Evolutionary conservation across 2,113 vertebrate species (phyloP).

Genomic region (Rattus rattus): DNA sequence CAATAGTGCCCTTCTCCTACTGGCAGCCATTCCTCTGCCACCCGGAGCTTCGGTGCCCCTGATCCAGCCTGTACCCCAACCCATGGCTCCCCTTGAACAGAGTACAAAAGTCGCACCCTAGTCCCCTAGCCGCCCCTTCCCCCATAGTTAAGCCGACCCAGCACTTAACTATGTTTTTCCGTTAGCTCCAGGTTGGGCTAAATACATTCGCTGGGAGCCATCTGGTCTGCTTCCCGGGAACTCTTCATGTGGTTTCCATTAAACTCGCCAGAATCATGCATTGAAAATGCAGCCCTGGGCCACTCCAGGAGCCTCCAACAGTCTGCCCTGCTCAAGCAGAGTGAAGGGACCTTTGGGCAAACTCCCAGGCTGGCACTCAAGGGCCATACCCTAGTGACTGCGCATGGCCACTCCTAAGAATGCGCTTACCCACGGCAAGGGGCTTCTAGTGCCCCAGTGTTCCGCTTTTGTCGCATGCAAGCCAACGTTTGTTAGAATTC

Average conservation of each 20-base stretch:
- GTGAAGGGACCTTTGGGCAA: neutral
- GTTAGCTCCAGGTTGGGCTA: constrained; percentile 43
- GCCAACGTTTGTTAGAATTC: constrained; percentile 13
- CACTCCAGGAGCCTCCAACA: neutral
- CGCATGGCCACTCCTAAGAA: neutral
- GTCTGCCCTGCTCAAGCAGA: neutral
- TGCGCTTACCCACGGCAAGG: neutral
- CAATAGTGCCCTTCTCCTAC: neutral
- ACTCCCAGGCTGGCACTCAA: neutral
- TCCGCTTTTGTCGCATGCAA: neutral
- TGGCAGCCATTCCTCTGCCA: no score
- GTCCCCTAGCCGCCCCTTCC: neutral
- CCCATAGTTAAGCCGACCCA: neutral
- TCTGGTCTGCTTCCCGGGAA: constrained; percentile 59
- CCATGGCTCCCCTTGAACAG: neutral
- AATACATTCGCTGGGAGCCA: constrained; percentile 44
- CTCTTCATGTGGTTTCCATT: constrained; percentile 73
- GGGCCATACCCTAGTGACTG: neutral
- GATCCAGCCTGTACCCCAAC: neutral
- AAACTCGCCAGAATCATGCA: constrained; percentile 52
- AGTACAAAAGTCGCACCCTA: neutral
- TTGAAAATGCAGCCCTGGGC: constrained; percentile 27
- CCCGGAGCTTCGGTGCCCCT: accelerated
- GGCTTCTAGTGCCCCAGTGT: neutral
- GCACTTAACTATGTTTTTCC: neutral